Percentiles rank a stretch among this genome's conserved stretches.
phyloP scores from a whole-genome alignment of 2,888 invertebrate species.

The Cerceris rybyensis region DNA sequence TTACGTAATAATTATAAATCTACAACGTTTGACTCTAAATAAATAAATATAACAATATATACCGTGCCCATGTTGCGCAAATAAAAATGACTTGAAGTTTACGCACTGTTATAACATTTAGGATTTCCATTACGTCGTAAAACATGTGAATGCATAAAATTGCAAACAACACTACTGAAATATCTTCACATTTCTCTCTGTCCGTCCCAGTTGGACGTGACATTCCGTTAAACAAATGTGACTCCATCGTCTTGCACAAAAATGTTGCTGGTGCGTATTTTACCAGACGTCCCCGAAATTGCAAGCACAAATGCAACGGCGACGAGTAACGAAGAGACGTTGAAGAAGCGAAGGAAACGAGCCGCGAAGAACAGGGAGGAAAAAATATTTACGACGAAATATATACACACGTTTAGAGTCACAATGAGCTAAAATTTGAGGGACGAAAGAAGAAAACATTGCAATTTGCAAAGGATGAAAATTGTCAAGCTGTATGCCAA shows the following conservation, averaged over 20 bases:
- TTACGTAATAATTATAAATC: too few species aligned
- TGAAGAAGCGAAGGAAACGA: conserved; percentile 3
- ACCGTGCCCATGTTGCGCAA: too few species aligned
- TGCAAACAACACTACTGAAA: not conserved
- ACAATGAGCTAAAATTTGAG: conserved; percentile 10
- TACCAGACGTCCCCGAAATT: not conserved
- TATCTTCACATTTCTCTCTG: not conserved
- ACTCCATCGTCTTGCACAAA: not conserved
- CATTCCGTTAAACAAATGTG: not conserved
- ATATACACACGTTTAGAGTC: conserved; percentile 5
- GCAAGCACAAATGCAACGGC: not conserved
- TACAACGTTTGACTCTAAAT: too few species aligned
- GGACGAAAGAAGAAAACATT: not conserved
- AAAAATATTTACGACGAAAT: conserved; percentile 4
- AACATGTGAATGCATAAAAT: not conserved
- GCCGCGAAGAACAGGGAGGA: conserved; percentile 20
- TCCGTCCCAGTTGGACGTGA: not conserved
- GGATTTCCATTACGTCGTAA: too few species aligned
- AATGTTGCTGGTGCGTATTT: not conserved
- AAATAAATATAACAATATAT: too few species aligned
- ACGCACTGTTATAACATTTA: too few species aligned
- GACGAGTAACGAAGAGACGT: conserved; percentile 7
- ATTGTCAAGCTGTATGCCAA: not conserved
- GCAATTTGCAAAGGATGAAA: not conserved
- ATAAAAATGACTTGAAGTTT: too few species aligned